Percentiles rank a stretch among this genome's conserved stretches.
These are phyloP conservation scores for Leptura quadrifasciata DNA, from an alignment of 2,888 invertebrate species.

Conservation along the genomic window DNA sequence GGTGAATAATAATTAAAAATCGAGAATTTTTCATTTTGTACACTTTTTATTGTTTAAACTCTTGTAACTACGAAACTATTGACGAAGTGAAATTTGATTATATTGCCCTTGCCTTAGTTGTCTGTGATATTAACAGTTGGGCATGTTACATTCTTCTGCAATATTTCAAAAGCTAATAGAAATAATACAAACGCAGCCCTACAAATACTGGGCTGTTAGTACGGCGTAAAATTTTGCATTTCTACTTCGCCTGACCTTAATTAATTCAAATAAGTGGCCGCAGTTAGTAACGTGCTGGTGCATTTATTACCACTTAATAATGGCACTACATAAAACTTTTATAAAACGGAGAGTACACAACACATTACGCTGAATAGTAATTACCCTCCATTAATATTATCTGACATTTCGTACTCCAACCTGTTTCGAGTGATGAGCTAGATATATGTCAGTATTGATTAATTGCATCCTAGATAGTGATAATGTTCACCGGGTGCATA, in stretches of 20 bases:
- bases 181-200: no score
- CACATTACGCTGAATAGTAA: neutral
- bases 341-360: neutral
- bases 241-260: neutral
- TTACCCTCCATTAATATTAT: conserved; percentile 7
- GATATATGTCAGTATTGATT: conserved; percentile 7
- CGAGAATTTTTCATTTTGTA: no score
- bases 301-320: neutral
- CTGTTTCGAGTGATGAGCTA: neutral
- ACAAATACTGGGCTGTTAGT: no score
- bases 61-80: no score
- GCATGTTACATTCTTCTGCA: no score
- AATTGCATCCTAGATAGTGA: neutral
- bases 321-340: conserved; percentile 2
- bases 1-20: no score
- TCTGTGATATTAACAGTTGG: no score
- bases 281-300: neutral
- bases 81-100: no score
- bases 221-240: no score
- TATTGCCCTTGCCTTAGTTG: no score
- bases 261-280: neutral
- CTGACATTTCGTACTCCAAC: conserved; percentile 7
- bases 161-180: no score
- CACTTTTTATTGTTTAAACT: no score
- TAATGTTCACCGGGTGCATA: neutral